These are phyloP conservation scores for Alca torda DNA, from an alignment of 2,797 vertebrate species.

Conservation along the genomic window DNA sequence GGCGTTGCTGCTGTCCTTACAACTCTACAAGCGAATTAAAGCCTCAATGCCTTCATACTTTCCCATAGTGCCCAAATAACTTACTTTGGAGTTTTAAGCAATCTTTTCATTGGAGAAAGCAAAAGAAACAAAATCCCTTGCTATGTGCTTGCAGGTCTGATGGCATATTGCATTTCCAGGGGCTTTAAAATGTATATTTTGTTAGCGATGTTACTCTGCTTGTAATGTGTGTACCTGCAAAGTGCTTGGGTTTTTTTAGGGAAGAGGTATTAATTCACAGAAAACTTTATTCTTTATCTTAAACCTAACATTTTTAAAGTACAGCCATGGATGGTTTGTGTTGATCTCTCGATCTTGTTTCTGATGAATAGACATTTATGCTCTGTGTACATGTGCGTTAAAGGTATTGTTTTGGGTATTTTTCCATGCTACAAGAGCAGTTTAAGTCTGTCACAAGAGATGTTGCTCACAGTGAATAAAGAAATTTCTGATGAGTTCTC, in stretches of 20 bases:
- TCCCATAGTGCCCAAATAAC: background rate
- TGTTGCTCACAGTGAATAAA: background rate
- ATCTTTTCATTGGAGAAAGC: background rate
- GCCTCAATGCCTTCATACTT: background rate
- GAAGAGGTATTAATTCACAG: background rate
- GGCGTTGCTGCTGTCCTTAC: background rate
- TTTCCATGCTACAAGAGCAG: background rate
- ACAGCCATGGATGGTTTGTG: fast-evolving
- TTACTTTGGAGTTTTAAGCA: background rate
- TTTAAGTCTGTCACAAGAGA: background rate
- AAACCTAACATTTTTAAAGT: background rate
- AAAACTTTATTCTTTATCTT: background rate
- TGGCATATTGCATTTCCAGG: background rate
- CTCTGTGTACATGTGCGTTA: background rate
- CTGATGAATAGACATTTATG: background rate
- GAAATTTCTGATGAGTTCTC: background rate
- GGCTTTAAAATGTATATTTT: background rate
- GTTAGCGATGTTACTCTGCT: background rate
- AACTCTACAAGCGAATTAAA: background rate
- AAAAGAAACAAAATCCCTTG: background rate
- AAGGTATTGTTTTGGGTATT: background rate
- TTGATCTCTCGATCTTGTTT: background rate
- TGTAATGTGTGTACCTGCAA: background rate
- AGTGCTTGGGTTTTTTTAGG: background rate
- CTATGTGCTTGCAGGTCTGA: background rate